Evolutionary conservation across 53 echinoderm and acorn worm species (phyloP).

Genomic region (Mesocentrotus franciscanus): DNA sequence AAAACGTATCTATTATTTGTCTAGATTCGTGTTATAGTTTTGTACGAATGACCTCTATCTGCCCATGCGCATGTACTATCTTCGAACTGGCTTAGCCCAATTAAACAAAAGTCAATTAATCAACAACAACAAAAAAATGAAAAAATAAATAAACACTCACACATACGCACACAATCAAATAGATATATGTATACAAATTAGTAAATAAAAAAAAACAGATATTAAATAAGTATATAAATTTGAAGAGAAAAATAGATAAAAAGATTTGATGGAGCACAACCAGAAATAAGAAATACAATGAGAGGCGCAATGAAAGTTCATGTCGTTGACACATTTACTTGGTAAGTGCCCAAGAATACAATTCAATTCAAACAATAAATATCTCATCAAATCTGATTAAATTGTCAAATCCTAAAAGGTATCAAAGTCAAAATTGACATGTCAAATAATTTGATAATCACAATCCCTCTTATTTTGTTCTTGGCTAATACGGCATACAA

Average conservation of each 20-base stretch:
- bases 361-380: slow-evolving; percentile 64
- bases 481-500: slow-evolving; percentile 58
- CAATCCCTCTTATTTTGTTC: slow-evolving; percentile 29
- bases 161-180: background rate
- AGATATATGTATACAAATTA: background rate
- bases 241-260: background rate
- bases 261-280: background rate
- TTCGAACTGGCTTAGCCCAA: too few relatives aligned
- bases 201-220: too few relatives aligned
- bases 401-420: slow-evolving; percentile 5
- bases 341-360: slow-evolving; percentile 64
- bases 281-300: background rate
- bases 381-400: slow-evolving; percentile 36
- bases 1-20: too few relatives aligned
- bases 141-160: background rate
- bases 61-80: too few relatives aligned
- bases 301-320: background rate
- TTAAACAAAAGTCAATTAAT: too few relatives aligned
- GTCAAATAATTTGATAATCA: slow-evolving; percentile 36
- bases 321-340: slow-evolving; percentile 61
- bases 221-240: background rate
- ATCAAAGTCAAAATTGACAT: slow-evolving; percentile 24
- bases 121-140: too few relatives aligned
- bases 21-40: too few relatives aligned
- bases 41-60: too few relatives aligned